Conservation (phyloP, 1,140 invertebrate species). For the Trissolcus basalis region DNA sequence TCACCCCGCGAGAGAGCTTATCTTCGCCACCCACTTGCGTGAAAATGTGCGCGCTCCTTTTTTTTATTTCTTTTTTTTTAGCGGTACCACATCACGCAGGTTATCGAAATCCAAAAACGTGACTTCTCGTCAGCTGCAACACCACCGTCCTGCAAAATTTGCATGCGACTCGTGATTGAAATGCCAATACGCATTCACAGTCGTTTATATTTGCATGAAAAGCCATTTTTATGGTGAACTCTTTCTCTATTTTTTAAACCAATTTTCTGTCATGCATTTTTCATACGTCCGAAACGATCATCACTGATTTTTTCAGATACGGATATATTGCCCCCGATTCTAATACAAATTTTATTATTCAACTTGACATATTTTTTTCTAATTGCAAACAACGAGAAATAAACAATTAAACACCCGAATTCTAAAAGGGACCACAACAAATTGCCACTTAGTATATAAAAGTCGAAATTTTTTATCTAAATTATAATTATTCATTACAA, state of each 20-base stretch:
- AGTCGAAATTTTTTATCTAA: no score
- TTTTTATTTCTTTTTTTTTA: constrained; percentile 20
- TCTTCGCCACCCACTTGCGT: constrained; percentile 34
- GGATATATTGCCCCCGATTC: constrained; percentile 15
- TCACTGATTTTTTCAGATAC: constrained; percentile 33
- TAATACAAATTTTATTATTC: constrained; percentile 7
- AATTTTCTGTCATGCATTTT: constrained; percentile 50
- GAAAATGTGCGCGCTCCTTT: constrained; percentile 38
- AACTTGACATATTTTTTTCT: not conserved
- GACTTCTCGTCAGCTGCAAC: constrained; percentile 31
- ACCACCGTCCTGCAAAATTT: constrained; percentile 24
- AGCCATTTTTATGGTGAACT: constrained; percentile 30
- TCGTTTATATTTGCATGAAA: constrained; percentile 52
- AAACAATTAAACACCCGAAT: no score
- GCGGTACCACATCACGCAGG: constrained; percentile 1
- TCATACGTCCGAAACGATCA: constrained; percentile 28
- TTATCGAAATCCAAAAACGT: constrained; percentile 46
- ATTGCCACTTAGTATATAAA: no score
- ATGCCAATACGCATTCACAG: constrained; percentile 38
- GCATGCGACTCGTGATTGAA: constrained; percentile 54
- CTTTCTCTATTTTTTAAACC: constrained; percentile 30
- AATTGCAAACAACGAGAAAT: no score
- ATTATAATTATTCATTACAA: no score
- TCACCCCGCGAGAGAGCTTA: constrained; percentile 41
- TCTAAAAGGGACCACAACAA: no score